These are phyloP conservation scores for Microcebus murinus DNA, from an alignment of 2,113 vertebrate species.

Conservation along the genomic window DNA sequence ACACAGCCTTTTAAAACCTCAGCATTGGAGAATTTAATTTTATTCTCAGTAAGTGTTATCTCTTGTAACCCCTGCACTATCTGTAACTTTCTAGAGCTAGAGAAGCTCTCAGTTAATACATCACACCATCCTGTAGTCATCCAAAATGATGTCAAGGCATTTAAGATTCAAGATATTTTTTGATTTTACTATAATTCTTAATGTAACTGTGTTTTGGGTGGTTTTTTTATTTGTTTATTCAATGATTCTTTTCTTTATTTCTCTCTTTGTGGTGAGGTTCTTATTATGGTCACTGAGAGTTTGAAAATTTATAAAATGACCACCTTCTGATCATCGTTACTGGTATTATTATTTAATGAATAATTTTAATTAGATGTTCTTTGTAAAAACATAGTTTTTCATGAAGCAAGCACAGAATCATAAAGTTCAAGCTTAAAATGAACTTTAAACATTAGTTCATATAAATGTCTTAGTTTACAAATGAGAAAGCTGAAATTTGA, in stretches of 20 bases:
- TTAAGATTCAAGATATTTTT: background rate
- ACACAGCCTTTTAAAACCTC: background rate
- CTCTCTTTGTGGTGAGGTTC: background rate
- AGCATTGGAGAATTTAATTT: background rate
- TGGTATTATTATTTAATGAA: background rate
- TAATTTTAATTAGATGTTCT: background rate
- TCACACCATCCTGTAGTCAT: background rate
- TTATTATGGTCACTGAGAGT: background rate
- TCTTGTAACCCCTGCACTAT: background rate
- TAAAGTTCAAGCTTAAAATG: background rate
- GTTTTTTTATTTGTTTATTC: background rate
- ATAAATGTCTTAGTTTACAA: slow-evolving; percentile 39
- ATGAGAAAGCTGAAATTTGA: background rate
- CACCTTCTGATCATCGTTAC: background rate
- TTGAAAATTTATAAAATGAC: background rate
- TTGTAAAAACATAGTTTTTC: background rate
- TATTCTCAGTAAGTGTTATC: background rate
- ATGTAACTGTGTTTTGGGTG: background rate
- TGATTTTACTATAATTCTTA: background rate
- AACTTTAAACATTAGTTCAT: background rate
- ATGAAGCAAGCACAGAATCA: background rate
- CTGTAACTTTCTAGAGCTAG: background rate
- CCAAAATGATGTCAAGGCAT: background rate
- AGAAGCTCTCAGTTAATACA: background rate
- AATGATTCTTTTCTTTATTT: background rate